Evolutionary conservation across 2,888 invertebrate genomes (phyloP), one percentile per base, ranked within the genome.

Genomic region (Molorchus minor): DNA sequence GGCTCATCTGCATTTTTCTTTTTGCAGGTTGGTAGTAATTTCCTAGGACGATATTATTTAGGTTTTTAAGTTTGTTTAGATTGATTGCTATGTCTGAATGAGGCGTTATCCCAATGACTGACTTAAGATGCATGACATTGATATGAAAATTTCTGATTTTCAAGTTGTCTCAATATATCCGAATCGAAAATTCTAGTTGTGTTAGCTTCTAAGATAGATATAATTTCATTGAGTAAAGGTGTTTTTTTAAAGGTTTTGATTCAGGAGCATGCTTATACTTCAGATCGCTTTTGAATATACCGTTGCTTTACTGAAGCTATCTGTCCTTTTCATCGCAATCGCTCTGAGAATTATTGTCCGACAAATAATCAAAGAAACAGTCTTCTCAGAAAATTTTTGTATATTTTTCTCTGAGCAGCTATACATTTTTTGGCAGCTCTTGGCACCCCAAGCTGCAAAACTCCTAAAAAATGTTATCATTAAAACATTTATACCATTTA

Each of bases 381-480:
- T 76, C 69, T 82, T 83, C 33, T 84, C 84, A 16, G 85, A 76
- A 63, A 87, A 87, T 61, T 84, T 84, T 36, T 82, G 79, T 71
- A 93, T n/a, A 92, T 78, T 92, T 92, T 60, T 89, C 88, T 13
- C 92, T 81, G 20, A n/a, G 95, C 95, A 41, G 87, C 86, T 55
- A 84, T 74, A 90, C 90, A 74, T 92, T 89, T 88, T 89, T 2
- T 94, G 81, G 64, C 89, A 92, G 10, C 91, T 89, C 74, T 94
- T 88, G 0, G n/a, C n/a, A n/a, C 95, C 96, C 92, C 95, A 94
- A 0, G 93, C 91, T 0, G 91, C 91, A 84, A 95, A 0, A 96
- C 93, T 35, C 92, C 89, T 71, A 77, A 77, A 64, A 68, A 45
- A 55, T 1, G 7, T 30, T 10, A 29, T 1, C 3, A 30, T 16